These are phyloP conservation scores for Rhinogobio ventralis DNA, from an alignment of 2,797 vertebrate species.

Conservation along the genomic window DNA sequence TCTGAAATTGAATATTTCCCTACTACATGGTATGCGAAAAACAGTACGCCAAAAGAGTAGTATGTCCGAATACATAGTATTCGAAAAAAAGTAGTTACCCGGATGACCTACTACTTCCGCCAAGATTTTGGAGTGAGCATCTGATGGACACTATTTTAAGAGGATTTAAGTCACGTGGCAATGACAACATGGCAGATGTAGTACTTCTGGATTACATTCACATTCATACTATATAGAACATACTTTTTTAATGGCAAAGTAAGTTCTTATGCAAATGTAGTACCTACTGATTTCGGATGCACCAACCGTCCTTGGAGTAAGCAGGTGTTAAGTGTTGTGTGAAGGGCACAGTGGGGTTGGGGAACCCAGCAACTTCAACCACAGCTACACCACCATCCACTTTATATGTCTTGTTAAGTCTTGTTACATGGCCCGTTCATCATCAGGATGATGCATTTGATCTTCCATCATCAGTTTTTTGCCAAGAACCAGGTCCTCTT, in stretches of 20 bases:
- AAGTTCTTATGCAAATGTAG: background rate
- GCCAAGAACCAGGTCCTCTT: constrained; percentile 12
- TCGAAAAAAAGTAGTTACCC: no score
- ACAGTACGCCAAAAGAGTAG: no score
- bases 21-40: no score
- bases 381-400: constrained; percentile 9
- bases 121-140: background rate
- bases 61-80: no score
- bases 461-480: constrained; percentile 7
- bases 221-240: background rate
- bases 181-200: background rate
- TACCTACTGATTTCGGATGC: background rate
- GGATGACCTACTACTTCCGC: no score
- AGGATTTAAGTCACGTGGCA: background rate
- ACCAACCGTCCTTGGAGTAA: background rate
- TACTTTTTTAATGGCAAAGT: background rate
- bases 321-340: constrained; percentile 1
- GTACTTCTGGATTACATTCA: background rate
- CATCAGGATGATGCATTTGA: constrained; percentile 19
- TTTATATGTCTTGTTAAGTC: constrained; percentile 12
- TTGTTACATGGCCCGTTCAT: constrained; percentile 18
- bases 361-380: background rate
- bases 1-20: no score
- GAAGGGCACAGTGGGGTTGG: background rate
- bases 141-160: background rate